Percentiles rank a stretch among this genome's conserved stretches.
Evolutionary conservation across 2,888 invertebrate genomes (phyloP).

Genomic region (Phalera bucephala): DNA sequence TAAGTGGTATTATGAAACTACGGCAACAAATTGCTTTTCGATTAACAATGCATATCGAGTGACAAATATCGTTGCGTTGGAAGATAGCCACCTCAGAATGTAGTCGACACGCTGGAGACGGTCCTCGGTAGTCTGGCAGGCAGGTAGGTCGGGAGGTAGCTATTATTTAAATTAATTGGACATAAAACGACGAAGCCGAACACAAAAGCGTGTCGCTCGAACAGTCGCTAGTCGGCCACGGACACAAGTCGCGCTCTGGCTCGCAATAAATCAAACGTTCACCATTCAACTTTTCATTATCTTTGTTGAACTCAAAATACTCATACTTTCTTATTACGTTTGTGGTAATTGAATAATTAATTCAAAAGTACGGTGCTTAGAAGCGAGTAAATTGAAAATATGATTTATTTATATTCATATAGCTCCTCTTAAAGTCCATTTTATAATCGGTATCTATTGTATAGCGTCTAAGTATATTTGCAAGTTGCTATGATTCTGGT

Average conservation of each 20-base stretch:
- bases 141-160: slow-evolving; percentile 72
- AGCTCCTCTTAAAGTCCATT: too few relatives aligned
- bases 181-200: slow-evolving; percentile 68
- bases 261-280: slow-evolving; percentile 46
- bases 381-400: too few relatives aligned
- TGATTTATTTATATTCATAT: too few relatives aligned
- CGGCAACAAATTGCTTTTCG: background rate
- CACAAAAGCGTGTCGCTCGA: slow-evolving; percentile 62
- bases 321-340: too few relatives aligned
- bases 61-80: background rate
- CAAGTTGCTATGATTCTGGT: too few relatives aligned
- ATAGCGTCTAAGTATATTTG: too few relatives aligned
- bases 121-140: slow-evolving; percentile 56
- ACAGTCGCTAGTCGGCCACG: slow-evolving; percentile 43
- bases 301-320: too few relatives aligned
- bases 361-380: too few relatives aligned
- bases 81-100: slow-evolving; percentile 8
- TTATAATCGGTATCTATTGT: too few relatives aligned
- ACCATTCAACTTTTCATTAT: slow-evolving; percentile 38
- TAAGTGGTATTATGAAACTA: background rate
- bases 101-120: slow-evolving; percentile 30
- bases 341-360: too few relatives aligned
- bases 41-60: slow-evolving; percentile 5
- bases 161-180: slow-evolving; percentile 81
- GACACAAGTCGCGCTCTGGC: slow-evolving; percentile 29